A percentile compares a stretch with the other conserved stretches of the same genome.
Conservation (phyloP, 2,113 vertebrate genomes). For the Verasper variegatus region DNA sequence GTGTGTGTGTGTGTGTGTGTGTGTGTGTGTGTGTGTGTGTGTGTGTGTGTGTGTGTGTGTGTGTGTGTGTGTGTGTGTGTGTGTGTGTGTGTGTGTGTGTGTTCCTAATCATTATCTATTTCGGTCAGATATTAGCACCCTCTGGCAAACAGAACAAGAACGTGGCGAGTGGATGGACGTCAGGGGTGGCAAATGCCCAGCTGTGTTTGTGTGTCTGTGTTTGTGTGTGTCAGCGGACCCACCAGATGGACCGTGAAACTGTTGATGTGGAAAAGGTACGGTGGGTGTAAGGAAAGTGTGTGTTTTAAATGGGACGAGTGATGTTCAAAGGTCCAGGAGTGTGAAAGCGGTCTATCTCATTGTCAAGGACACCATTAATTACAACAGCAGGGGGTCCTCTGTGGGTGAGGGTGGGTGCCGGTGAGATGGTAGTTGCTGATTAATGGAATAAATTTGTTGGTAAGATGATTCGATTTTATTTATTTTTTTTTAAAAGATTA, state of each 20-base stretch:
- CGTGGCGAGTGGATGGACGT: background rate
- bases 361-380: constrained; percentile 85
- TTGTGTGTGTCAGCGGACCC: constrained; percentile 13
- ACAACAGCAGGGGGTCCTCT: constrained; percentile 69
- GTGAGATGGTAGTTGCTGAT: constrained; percentile 13
- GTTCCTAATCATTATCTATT: background rate
- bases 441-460: constrained; percentile 34
- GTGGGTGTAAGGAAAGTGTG: constrained; percentile 19
- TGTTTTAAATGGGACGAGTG: constrained; percentile 32
- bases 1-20: too few relatives aligned
- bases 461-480: background rate
- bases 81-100: too few relatives aligned
- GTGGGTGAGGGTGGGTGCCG: constrained; percentile 22
- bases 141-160: constrained; percentile 3
- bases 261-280: constrained; percentile 45
- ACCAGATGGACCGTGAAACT: constrained; percentile 50
- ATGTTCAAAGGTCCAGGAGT: constrained; percentile 65
- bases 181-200: constrained; percentile 15
- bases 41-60: too few relatives aligned
- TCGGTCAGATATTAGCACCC: constrained; percentile 31
- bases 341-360: constrained; percentile 74
- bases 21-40: too few relatives aligned
- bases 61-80: background rate
- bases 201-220: constrained; percentile 30
- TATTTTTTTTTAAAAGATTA: background rate